Conservation (phyloP, 2,797 vertebrate genomes). For the Gallinago stenura region DNA sequence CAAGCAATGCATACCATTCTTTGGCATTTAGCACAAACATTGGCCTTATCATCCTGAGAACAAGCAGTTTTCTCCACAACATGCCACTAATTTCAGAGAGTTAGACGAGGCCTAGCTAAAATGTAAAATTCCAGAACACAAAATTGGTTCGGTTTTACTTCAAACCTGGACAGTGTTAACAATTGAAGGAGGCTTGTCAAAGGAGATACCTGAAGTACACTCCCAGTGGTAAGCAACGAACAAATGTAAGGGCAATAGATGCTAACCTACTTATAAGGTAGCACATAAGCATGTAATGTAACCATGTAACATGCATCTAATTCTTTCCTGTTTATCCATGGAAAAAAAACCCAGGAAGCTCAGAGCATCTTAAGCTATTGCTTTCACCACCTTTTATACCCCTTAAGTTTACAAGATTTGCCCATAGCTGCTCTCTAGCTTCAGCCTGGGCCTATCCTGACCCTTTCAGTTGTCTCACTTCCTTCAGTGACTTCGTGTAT, state of each 20-base stretch:
- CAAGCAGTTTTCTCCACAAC: too few species aligned
- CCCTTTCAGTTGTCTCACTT: neutral
- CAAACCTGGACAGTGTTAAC: neutral
- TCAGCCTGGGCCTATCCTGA: neutral
- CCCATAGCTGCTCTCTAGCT: neutral
- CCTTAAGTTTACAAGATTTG: neutral
- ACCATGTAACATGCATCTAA: neutral
- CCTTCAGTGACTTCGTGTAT: neutral
- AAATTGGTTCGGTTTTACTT: too few species aligned
- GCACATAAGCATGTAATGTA: neutral
- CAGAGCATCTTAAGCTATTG: neutral
- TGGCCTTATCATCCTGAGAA: too few species aligned
- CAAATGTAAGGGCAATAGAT: neutral
- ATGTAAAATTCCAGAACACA: too few species aligned
- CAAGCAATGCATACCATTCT: too few species aligned
- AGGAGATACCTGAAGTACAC: accelerated
- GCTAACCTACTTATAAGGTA: neutral
- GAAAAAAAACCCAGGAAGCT: neutral
- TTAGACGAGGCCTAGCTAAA: too few species aligned
- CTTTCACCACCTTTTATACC: neutral
- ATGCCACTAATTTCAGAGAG: too few species aligned
- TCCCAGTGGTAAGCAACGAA: neutral
- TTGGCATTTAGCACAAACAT: too few species aligned
- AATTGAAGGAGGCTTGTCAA: neutral
- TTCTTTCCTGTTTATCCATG: neutral